Evolutionary conservation across 2,797 vertebrate species (phyloP).

Genomic region (Perodicticus potto): DNA sequence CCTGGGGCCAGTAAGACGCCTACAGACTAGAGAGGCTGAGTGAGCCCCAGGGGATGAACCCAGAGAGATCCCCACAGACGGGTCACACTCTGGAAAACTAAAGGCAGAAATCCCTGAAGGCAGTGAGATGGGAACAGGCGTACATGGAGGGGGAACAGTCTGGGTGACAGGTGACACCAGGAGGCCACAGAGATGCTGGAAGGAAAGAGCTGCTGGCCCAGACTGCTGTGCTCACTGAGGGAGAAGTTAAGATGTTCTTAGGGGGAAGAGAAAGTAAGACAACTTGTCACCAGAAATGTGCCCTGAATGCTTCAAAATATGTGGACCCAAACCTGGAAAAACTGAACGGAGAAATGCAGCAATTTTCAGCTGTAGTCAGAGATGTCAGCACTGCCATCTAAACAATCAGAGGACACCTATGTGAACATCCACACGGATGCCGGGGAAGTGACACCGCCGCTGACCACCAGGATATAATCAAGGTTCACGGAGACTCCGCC

Average conservation of each 20-base stretch:
- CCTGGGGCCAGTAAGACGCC: background rate
- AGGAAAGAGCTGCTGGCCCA: background rate
- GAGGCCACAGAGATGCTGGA: too few relatives aligned
- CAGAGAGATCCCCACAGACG: background rate
- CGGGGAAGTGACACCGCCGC: rapidly evolving
- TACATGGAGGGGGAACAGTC: background rate
- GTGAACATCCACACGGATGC: too few relatives aligned
- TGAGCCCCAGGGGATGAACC: background rate
- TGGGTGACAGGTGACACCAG: background rate
- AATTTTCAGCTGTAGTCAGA: background rate
- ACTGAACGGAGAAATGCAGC: background rate
- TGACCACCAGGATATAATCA: background rate
- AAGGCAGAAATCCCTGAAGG: background rate
- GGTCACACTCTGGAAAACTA: too few relatives aligned
- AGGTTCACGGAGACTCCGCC: background rate
- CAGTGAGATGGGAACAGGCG: too few relatives aligned
- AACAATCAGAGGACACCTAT: background rate
- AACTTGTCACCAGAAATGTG: background rate
- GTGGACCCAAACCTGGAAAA: background rate
- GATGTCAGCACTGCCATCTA: background rate
- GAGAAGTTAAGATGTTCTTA: background rate
- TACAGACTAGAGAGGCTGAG: background rate
- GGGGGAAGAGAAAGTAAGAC: background rate
- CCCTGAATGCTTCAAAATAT: background rate
- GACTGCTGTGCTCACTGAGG: background rate